Percentiles rank a stretch among this genome's conserved stretches.
phyloP scores from a whole-genome alignment of 2,797 vertebrate species.

The Apogon talboti region DNA sequence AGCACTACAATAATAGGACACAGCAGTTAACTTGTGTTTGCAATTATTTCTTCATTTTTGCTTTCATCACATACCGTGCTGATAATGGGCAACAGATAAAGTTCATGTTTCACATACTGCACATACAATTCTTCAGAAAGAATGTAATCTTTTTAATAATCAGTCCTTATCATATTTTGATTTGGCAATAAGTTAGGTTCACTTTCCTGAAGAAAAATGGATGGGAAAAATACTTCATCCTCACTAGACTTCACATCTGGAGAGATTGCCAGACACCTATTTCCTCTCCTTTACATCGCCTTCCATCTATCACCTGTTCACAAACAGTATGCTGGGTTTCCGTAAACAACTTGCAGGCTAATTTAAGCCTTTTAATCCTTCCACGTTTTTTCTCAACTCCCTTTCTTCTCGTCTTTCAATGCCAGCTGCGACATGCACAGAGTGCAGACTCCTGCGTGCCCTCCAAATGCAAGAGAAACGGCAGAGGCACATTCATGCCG shows the following conservation, averaged over 20 bases:
- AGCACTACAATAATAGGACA: slow-evolving; percentile 21
- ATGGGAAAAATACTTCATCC: slow-evolving; percentile 22
- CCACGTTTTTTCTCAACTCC: slow-evolving; percentile 33
- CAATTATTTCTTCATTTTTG: slow-evolving; percentile 22
- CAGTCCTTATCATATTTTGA: slow-evolving; percentile 11
- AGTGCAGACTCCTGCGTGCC: slow-evolving; percentile 45
- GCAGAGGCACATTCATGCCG: slow-evolving; percentile 38
- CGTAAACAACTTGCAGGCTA: slow-evolving; percentile 15
- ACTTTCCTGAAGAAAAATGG: slow-evolving; percentile 11
- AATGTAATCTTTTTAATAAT: neutral
- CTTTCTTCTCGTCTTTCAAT: slow-evolving; percentile 27
- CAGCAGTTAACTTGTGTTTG: slow-evolving; percentile 32
- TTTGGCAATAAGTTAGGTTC: slow-evolving; percentile 51
- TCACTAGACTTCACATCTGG: slow-evolving; percentile 24
- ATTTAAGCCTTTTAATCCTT: slow-evolving; percentile 25
- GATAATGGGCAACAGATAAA: slow-evolving; percentile 9
- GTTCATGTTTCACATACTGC: slow-evolving; percentile 30
- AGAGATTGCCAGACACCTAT: slow-evolving; percentile 17
- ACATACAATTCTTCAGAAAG: slow-evolving; percentile 22
- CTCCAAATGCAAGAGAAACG: slow-evolving; percentile 49
- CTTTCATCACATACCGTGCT: slow-evolving; percentile 23
- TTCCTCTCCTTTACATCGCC: neutral
- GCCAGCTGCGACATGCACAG: slow-evolving; percentile 45
- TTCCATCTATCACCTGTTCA: slow-evolving; percentile 18
- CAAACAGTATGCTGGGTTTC: slow-evolving; percentile 3